phyloP scores from a whole-genome alignment of 2,113 vertebrate species.

The Hippocampus guttulatus region DNA sequence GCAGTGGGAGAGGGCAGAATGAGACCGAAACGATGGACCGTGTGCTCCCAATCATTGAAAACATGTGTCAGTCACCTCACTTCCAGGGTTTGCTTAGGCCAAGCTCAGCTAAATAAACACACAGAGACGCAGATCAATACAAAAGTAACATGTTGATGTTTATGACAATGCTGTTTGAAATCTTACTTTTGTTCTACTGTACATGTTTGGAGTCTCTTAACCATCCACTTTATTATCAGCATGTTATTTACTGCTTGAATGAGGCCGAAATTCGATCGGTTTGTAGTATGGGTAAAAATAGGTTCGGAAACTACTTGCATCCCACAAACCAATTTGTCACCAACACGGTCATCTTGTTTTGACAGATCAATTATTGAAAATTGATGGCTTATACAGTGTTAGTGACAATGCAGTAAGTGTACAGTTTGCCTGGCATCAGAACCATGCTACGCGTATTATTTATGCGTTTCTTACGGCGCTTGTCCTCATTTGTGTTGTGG shows the following conservation, averaged over 20 bases:
- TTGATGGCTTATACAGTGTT: too few relatives aligned
- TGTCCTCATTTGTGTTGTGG: too few relatives aligned
- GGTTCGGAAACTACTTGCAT: background rate
- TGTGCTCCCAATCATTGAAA: slow-evolving; percentile 54
- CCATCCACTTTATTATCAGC: background rate
- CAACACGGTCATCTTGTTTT: too few relatives aligned
- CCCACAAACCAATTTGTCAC: background rate
- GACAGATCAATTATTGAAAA: too few relatives aligned
- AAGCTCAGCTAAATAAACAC: slow-evolving; percentile 31
- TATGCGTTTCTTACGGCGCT: too few relatives aligned
- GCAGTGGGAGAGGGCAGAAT: slow-evolving; percentile 28
- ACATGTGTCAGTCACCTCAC: slow-evolving; percentile 61
- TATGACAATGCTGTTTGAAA: background rate
- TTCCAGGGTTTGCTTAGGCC: slow-evolving; percentile 57
- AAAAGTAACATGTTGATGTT: slow-evolving; percentile 4
- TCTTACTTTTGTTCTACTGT: background rate
- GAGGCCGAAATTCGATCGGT: background rate
- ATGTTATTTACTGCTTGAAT: background rate
- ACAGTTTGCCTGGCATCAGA: too few relatives aligned
- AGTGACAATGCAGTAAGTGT: too few relatives aligned
- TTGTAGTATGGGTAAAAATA: background rate
- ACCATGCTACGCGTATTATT: too few relatives aligned
- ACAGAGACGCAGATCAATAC: slow-evolving; percentile 15
- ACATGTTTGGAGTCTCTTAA: background rate
- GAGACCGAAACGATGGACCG: slow-evolving; percentile 29